Percentiles rank a stretch among this genome's conserved stretches.
Evolutionary conservation across 2,797 vertebrate genomes (phyloP).

Genomic region (Dallia pectoralis): DNA sequence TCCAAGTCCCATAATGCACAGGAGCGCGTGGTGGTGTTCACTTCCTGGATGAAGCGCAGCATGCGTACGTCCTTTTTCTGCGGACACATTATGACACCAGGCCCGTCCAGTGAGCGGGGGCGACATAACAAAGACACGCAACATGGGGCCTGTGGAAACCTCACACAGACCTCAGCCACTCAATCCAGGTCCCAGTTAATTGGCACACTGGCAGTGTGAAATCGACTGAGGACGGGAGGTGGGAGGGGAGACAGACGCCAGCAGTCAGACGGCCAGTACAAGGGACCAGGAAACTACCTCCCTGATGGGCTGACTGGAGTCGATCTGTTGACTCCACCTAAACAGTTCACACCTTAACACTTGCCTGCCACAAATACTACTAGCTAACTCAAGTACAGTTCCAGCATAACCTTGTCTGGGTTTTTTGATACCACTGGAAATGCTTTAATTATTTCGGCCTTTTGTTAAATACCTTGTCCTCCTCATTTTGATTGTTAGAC

Average conservation of each 20-base stretch:
- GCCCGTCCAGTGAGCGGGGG: conserved; percentile 6
- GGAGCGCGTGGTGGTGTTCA: conserved; percentile 94
- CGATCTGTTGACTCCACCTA: neutral
- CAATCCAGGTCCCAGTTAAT: neutral
- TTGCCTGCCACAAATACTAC: neutral
- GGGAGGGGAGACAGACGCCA: neutral
- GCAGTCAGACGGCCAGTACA: neutral
- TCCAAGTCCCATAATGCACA: conserved; percentile 97
- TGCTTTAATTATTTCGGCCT: neutral
- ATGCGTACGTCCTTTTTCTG: conserved; percentile 95
- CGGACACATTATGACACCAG: conserved; percentile 5
- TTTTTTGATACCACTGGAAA: neutral
- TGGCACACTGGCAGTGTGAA: neutral
- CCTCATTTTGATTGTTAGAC: neutral
- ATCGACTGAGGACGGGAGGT: neutral
- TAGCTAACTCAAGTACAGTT: neutral
- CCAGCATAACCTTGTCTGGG: neutral
- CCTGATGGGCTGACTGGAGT: neutral
- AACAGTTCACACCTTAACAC: neutral
- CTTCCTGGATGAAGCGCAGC: conserved; percentile 97
- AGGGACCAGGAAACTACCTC: neutral
- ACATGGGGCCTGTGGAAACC: neutral
- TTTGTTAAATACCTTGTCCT: neutral
- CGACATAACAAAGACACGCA: neutral
- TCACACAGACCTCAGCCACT: neutral